phyloP scores from a whole-genome alignment of 2,797 vertebrate genomes.

The Acanthurus lineatus region DNA sequence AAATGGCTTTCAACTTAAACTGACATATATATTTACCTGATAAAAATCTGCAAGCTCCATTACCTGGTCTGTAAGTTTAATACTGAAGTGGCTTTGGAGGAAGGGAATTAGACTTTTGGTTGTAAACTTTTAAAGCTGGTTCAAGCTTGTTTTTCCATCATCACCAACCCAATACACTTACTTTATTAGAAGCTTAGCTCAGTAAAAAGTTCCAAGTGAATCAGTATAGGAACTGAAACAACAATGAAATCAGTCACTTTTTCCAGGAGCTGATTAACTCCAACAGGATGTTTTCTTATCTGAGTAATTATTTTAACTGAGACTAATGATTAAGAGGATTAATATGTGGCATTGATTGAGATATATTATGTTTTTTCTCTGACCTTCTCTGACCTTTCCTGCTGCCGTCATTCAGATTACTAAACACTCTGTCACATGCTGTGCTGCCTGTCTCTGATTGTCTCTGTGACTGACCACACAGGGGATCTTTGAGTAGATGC shows the following conservation, averaged over 20 bases:
- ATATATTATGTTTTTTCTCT: neutral
- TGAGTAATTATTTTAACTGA: neutral
- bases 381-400: constrained; percentile 4
- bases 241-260: neutral
- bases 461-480: constrained; percentile 12
- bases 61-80: no score
- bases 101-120: no score
- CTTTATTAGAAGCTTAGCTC: no score
- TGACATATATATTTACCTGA: neutral
- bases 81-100: no score
- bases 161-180: neutral
- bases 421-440: neutral
- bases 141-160: no score
- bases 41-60: no score
- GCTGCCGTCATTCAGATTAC: neutral
- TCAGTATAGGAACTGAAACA: neutral
- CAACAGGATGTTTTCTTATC: neutral
- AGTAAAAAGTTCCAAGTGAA: no score
- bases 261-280: neutral
- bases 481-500: constrained; percentile 16
- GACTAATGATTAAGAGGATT: neutral
- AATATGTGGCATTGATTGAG: neutral
- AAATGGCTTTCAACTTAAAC: no score
- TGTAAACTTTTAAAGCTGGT: no score
- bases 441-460: neutral